Percentiles rank a stretch among this genome's conserved stretches.
Conservation (phyloP, 2,888 invertebrate species). For the Eucriotettix oculatus region DNA sequence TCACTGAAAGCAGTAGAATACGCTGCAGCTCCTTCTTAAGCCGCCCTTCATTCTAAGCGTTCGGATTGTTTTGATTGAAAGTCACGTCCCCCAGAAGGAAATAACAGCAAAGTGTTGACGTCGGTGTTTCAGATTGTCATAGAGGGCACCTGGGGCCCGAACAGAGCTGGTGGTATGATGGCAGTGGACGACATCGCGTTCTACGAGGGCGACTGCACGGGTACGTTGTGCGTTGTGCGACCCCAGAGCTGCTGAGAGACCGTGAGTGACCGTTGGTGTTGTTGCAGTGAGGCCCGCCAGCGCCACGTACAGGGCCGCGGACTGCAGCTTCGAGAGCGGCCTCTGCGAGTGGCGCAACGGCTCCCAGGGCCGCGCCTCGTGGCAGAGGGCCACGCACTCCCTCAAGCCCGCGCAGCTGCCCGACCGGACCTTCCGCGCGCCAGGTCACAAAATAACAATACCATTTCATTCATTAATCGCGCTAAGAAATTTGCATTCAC, state of each 20-base stretch:
- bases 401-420: slow-evolving; percentile 24
- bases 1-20: too few species aligned
- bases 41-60: too few species aligned
- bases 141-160: slow-evolving; percentile 27
- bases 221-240: too few species aligned
- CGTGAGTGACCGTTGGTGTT: not conserved
- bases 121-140: slow-evolving; percentile 21
- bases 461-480: not conserved
- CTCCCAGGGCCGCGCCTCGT: slow-evolving; percentile 18
- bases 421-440: slow-evolving; percentile 26
- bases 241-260: too few species aligned
- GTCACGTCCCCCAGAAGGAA: too few species aligned
- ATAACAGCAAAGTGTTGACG: too few species aligned
- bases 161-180: slow-evolving; percentile 23
- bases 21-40: too few species aligned
- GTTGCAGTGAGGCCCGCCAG: slow-evolving; percentile 18
- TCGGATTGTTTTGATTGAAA: too few species aligned
- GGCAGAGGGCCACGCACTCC: slow-evolving; percentile 24
- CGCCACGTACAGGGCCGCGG: slow-evolving; percentile 20
- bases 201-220: slow-evolving; percentile 23
- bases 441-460: slow-evolving; percentile 19
- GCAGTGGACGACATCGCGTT: slow-evolving; percentile 26
- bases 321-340: slow-evolving; percentile 26
- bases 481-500: not conserved
- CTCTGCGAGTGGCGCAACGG: slow-evolving; percentile 24